Base-by-base conservation (phyloP, 2,888 invertebrate species). In the Eilema sororculum region DNA sequence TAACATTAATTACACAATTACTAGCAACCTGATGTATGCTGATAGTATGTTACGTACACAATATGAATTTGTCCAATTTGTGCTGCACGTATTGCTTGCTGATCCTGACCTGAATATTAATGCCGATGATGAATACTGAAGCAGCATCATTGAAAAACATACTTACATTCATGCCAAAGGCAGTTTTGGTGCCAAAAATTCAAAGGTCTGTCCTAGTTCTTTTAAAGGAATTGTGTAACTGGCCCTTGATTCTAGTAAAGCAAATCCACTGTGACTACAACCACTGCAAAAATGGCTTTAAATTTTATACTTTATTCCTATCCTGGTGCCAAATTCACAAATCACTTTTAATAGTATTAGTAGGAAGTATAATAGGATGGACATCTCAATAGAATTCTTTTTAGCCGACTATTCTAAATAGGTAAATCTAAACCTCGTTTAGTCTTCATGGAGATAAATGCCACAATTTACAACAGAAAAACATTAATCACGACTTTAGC, bases 101-200 rank as follows among this genome's bases (percentile, higher is more conserved):
- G 41, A 46, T 20, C n/a, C 52, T 52, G 52, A 52, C n/a, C 20
- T 52, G 52, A 52, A 52, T 52, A n/a, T 20, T 2, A 52, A 52
- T 52, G n/a, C 52, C 52, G 52, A 52, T 52, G 52, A n/a, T 52
- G n/a, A 52, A 52, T 52, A 52, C 52, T n/a, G 16, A 52, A n/a
- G 8, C n/a, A 52, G n/a, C 52, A 9, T 52, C n/a, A n/a, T n/a
- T 52, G 52, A 52, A n/a, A 46, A n/a, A 52, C n/a, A n/a, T 52
- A 52, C 52, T 9, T 9, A 52, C 8, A 52, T n/a, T 52, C n/a
- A 52, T 52, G 52, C n/a, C n/a, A 52, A 52, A 52, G 30, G 28
- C 5, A 60, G 30, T 13, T 30, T 30, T 61, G 30, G 3, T 61
- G 33, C n/a, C 30, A 33, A 33, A 61, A n/a, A 9, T 24, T 46